Evolutionary conservation across 2,113 vertebrate species (phyloP), one percentile per base, ranked within the genome.

Genomic region (Onychostoma macrolepis): DNA sequence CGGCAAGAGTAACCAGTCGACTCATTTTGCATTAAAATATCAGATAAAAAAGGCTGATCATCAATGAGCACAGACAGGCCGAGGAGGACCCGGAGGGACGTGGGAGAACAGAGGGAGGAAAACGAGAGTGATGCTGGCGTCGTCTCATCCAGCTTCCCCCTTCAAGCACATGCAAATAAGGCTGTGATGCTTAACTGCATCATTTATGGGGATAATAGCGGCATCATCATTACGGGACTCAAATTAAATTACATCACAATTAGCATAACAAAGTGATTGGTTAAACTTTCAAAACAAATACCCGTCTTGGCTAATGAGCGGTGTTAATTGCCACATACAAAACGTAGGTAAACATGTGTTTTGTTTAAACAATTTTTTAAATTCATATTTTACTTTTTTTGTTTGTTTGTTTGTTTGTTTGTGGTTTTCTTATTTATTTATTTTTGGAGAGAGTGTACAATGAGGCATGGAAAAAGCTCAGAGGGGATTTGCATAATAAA

Each of bases 181-280:
- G 95, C 96, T 95, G 96, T 94, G 96, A 97, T 97, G 97, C 97
- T 98, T 98, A 98, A 98, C 97, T 99, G 98, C 98, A 99, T 99
- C 98, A 98, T 99, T 99, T 99, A 99, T 99, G 98, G 98, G 96
- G 97, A 99, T 99, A 99, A 99, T 99, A 98, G 97, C 97, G 96
- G 98, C 98, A 99, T 99, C 98, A 98, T 99, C 97, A 99, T 99
- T 99, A 99, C 96, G 97, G 96, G 96, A 97, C 97, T 99, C 98
- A 97, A 99, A 99, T 99, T 99, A 99, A 99, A 99, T 99, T 99
- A 99, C 98, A 99, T 98, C 97, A 99, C 97, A 98, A 99, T 99
- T 99, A 99, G 97, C 98, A 99, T 99, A 99, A 98, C 98, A 99
- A 99, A 99, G 98, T 99, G 98, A 99, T 98, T 98, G 98, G 98